phyloP scores from a whole-genome alignment of 2,888 invertebrate species.

The Melipona bicolor region DNA sequence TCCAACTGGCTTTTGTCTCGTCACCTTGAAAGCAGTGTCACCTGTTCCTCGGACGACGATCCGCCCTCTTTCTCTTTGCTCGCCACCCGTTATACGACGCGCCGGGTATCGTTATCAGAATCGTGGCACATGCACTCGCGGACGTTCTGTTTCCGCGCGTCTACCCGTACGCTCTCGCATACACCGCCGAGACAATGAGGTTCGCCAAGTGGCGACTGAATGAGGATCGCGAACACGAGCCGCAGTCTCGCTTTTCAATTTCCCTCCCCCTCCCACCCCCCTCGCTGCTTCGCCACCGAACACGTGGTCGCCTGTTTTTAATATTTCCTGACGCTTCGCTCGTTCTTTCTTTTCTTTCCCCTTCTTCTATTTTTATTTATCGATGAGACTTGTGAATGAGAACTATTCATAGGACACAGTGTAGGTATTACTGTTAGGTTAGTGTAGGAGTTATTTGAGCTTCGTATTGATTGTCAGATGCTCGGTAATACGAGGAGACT shows the following conservation, averaged over 20 bases:
- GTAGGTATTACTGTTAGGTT: no score
- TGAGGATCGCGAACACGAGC: conserved; percentile 25
- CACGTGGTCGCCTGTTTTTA: background rate
- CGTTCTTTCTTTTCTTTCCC: background rate
- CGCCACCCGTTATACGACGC: conserved; percentile 33
- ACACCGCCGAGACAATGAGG: conserved; percentile 44
- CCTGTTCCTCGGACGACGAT: background rate
- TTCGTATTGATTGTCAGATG: no score
- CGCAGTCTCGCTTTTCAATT: conserved; percentile 38
- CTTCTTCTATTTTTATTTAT: background rate
- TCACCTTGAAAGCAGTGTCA: conserved; percentile 12
- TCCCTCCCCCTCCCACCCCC: background rate
- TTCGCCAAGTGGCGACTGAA: conserved; percentile 49
- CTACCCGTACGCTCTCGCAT: conserved; percentile 14
- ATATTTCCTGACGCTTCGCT: conserved; percentile 10
- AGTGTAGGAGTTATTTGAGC: no score
- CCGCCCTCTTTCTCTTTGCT: conserved; percentile 10
- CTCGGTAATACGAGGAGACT: no score
- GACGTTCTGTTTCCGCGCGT: conserved; percentile 29
- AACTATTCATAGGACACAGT: background rate
- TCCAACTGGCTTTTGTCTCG: conserved; percentile 8
- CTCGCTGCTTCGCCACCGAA: background rate
- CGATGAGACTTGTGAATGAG: background rate
- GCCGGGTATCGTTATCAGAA: conserved; percentile 55
- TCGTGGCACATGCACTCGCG: conserved; percentile 35